Percentiles rank a stretch among this genome's conserved stretches.
Conservation (phyloP, 1,140 invertebrate species). For the Zaprionus ornatus region DNA sequence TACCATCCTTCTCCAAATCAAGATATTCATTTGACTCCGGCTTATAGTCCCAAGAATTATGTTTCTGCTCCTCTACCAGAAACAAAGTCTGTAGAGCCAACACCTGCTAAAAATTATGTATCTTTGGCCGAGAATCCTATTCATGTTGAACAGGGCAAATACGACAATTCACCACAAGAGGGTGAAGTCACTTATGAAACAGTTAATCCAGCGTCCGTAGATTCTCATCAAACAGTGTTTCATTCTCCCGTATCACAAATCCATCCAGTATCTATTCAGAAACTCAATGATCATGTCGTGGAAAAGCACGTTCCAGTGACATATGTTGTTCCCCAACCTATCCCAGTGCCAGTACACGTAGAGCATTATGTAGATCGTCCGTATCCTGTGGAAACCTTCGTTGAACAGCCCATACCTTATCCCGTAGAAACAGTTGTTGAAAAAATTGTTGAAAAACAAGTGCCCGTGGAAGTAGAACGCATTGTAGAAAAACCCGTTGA, state of each 20-base stretch:
- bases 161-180: conserved; percentile 62
- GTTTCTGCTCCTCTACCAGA: conserved; percentile 9
- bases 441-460: conserved; percentile 76
- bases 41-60: conserved; percentile 37
- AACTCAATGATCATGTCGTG: conserved; percentile 83
- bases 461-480: conserved; percentile 84
- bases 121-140: conserved; percentile 71
- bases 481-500: conserved; percentile 86
- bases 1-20: conserved; percentile 60
- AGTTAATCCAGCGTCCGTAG: conserved; percentile 17
- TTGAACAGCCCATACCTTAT: conserved; percentile 84
- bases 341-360: conserved; percentile 84
- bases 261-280: conserved; percentile 70
- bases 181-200: conserved; percentile 45
- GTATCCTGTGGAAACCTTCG: conserved; percentile 82
- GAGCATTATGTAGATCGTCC: conserved; percentile 84
- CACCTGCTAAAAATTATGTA: conserved; percentile 32
- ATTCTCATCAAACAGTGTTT: conserved; percentile 63
- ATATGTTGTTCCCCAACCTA: conserved; percentile 85
- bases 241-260: conserved; percentile 83
- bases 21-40: conserved; percentile 20
- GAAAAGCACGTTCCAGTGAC: conserved; percentile 85
- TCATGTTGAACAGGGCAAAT: conserved; percentile 64
- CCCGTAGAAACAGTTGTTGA: conserved; percentile 84
- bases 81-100: neutral